Evolutionary conservation across 1,140 invertebrate genomes (phyloP).

Genomic region (Lysiphlebus fabarum): DNA sequence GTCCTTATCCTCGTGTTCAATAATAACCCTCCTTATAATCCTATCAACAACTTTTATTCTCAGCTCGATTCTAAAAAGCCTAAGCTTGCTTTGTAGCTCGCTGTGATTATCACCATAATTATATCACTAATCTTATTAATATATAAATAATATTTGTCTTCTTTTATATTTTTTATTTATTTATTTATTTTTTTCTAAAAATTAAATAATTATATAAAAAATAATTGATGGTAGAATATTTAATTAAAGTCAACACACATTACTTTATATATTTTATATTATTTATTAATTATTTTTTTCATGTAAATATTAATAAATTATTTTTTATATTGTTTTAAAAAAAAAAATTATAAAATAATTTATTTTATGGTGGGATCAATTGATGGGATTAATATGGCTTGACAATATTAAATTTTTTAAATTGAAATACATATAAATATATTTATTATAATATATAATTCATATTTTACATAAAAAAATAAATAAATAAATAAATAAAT

Average conservation of each 20-base stretch:
- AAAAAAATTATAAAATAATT: neutral
- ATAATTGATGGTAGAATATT: neutral
- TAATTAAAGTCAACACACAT: neutral
- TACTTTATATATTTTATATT: neutral
- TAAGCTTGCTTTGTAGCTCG: slow-evolving; percentile 54
- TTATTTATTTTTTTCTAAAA: neutral
- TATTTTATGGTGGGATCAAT: neutral
- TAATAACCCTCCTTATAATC: slow-evolving; percentile 41
- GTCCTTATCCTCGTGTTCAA: slow-evolving; percentile 44
- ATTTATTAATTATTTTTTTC: neutral
- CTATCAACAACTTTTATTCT: slow-evolving; percentile 45
- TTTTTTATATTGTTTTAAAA: neutral
- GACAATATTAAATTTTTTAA: neutral
- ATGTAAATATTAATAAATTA: neutral
- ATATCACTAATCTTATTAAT: slow-evolving; percentile 7
- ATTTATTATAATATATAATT: too few species aligned
- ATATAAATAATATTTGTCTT: too few species aligned
- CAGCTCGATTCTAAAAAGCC: slow-evolving; percentile 33
- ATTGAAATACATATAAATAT: neutral
- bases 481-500: too few species aligned
- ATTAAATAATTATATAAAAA: too few species aligned
- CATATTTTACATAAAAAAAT: too few species aligned
- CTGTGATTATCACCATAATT: slow-evolving; percentile 38
- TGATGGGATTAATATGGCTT: neutral
- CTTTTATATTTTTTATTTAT: slow-evolving; percentile 16